Percentiles rank a stretch among this genome's conserved stretches.
These are phyloP conservation scores for Vulpes lagopus DNA, from an alignment of 2,113 vertebrate genomes.

Conservation along the genomic window DNA sequence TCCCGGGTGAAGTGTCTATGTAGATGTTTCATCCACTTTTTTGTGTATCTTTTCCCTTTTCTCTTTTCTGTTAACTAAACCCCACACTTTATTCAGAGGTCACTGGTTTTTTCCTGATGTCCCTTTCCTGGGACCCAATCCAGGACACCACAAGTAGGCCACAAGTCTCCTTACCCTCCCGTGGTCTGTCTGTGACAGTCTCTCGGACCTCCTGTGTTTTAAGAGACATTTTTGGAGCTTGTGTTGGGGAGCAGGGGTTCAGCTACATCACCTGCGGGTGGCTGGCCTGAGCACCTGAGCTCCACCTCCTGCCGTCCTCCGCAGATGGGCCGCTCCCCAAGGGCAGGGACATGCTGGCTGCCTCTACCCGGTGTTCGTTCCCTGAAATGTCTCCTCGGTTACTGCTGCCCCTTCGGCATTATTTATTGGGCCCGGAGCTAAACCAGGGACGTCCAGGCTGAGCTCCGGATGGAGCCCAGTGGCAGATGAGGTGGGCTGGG, in stretches of 20 bases:
- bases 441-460: neutral
- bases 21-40: neutral
- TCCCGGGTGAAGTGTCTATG: neutral
- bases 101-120: fast-evolving
- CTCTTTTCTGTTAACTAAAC: neutral
- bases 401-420: neutral
- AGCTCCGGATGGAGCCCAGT: neutral
- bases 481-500: conserved; percentile 2
- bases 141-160: neutral
- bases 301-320: fast-evolving
- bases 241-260: no score
- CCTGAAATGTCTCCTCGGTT: neutral
- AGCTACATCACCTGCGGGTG: fast-evolving
- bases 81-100: neutral
- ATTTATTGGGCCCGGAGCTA: neutral
- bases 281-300: neutral
- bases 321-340: neutral
- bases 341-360: neutral
- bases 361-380: fast-evolving
- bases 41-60: neutral
- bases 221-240: neutral
- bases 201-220: neutral
- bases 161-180: neutral
- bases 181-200: no score
- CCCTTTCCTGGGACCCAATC: neutral